These are phyloP conservation scores for Orchesella flavescens DNA, from an alignment of 2,888 invertebrate species.

Conservation along the genomic window DNA sequence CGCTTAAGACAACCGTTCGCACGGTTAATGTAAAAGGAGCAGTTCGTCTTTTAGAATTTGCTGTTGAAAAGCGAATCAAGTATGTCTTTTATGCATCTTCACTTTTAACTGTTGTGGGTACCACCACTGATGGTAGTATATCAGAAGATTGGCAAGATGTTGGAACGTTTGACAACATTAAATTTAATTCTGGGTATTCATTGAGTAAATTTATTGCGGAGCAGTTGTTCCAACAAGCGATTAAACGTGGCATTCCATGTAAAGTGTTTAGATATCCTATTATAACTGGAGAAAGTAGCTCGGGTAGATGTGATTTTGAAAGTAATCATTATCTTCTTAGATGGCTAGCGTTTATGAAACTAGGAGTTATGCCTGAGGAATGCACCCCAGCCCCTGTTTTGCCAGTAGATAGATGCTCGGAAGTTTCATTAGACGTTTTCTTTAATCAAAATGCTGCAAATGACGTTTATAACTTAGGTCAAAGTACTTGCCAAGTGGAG, in stretches of 20 bases:
- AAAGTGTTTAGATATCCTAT: conserved; percentile 28
- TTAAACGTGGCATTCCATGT: conserved; percentile 1
- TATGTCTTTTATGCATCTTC: conserved; percentile 10
- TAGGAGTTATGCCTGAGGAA: conserved; percentile 15
- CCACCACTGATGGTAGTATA: neutral
- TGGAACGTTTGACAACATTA: neutral
- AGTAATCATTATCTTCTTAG: conserved; percentile 9
- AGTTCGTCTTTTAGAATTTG: neutral
- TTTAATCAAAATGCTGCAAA: conserved; percentile 4
- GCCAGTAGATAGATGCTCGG: conserved; percentile 31
- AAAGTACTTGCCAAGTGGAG: conserved; percentile 2
- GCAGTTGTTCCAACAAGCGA: conserved; percentile 8
- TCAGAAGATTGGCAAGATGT: neutral
- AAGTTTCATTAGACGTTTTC: conserved; percentile 12
- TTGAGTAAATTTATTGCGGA: conserved; percentile 33
- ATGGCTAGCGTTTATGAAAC: conserved; percentile 36
- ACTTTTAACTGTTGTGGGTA: neutral
- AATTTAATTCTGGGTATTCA: conserved; percentile 2
- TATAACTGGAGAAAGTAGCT: conserved; percentile 15
- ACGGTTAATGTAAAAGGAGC: neutral
- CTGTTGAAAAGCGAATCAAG: neutral
- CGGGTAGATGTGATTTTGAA: neutral
- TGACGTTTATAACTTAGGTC: conserved; percentile 34
- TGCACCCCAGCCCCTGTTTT: neutral
- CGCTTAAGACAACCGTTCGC: neutral